phyloP scores from a whole-genome alignment of 2,888 invertebrate genomes.

The Drosophila prolongata region DNA sequence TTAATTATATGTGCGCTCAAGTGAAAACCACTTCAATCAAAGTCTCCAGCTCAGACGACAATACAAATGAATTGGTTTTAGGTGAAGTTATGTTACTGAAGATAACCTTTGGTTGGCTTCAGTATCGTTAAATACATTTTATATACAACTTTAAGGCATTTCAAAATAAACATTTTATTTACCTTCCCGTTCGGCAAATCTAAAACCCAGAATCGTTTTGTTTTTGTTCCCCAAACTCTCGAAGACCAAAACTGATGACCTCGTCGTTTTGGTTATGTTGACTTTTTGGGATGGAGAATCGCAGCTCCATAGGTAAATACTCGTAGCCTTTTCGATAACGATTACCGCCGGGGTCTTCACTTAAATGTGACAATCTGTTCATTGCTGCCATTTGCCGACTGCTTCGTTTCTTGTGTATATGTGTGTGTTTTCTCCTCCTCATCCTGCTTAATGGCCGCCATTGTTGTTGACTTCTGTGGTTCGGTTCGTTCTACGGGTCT shows the following conservation, averaged over 20 bases:
- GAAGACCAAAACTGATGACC: constrained; percentile 8
- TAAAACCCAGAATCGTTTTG: background rate
- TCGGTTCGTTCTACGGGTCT: constrained; percentile 12
- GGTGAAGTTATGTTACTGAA: constrained; percentile 7
- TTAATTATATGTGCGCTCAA: constrained; percentile 27
- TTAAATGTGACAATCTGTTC: constrained; percentile 41
- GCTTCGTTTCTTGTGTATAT: constrained; percentile 25
- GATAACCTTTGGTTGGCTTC: background rate
- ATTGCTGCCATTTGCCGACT: constrained; percentile 21
- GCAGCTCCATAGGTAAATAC: constrained; percentile 32
- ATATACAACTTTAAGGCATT: background rate
- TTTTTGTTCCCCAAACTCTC: background rate
- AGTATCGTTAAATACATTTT: background rate
- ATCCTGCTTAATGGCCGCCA: constrained; percentile 36
- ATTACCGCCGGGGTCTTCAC: constrained; percentile 24
- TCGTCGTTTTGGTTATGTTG: constrained; percentile 5
- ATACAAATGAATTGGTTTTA: constrained; percentile 10
- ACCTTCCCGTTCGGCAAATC: background rate
- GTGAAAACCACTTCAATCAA: constrained; percentile 26
- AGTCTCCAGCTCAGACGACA: constrained; percentile 10
- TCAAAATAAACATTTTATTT: background rate
- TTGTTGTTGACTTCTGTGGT: constrained; percentile 46
- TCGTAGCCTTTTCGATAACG: constrained; percentile 28
- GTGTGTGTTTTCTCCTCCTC: constrained; percentile 26
- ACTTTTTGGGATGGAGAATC: background rate